phyloP scores from a whole-genome alignment of 2,113 vertebrate species.

The Pseudorhombus dupliciocellatus region DNA sequence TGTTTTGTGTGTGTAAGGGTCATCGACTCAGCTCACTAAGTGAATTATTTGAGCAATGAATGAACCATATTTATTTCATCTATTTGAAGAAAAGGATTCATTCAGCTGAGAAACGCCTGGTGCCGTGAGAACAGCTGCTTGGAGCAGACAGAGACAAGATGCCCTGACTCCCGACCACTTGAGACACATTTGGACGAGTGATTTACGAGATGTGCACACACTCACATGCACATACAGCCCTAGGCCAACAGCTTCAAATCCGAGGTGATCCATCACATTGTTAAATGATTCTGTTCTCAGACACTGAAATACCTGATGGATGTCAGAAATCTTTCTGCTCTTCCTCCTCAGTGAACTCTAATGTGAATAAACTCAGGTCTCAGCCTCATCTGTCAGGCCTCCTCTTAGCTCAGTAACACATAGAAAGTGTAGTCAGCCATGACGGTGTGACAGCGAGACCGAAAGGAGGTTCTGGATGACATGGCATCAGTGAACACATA shows the following conservation, averaged over 20 bases:
- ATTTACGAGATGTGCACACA: not conserved
- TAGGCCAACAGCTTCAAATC: not conserved
- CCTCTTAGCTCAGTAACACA: not conserved
- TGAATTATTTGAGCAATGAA: too few species aligned
- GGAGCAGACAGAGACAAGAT: too few species aligned
- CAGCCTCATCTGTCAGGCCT: too few species aligned
- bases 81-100: not conserved
- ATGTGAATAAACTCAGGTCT: too few species aligned
- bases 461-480: too few species aligned
- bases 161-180: not conserved
- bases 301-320: not conserved
- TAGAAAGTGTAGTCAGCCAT: too few species aligned
- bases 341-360: not conserved
- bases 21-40: too few species aligned
- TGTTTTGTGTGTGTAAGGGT: too few species aligned
- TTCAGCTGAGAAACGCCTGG: not conserved
- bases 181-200: not conserved
- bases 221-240: not conserved
- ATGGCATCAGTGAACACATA: too few species aligned
- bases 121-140: not conserved
- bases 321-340: not conserved
- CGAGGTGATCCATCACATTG: too few species aligned
- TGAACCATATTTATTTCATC: too few species aligned
- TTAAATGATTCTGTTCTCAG: not conserved
- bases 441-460: too few species aligned